Base-by-base conservation (phyloP, 2,888 invertebrate species). In the Crematogaster levior region DNA sequence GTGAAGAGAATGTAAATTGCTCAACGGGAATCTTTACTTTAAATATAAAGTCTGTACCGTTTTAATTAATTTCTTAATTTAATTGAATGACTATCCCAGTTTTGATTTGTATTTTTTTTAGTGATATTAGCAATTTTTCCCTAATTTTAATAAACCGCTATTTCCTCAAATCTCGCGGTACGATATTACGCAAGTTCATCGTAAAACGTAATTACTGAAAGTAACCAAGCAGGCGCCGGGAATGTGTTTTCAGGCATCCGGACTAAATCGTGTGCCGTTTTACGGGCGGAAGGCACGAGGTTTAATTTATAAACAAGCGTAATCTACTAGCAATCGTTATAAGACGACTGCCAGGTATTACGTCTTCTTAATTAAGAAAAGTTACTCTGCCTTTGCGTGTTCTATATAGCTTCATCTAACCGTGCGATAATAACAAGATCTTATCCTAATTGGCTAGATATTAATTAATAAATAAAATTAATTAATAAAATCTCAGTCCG, bases 181-280 rank as follows among this genome's bases (percentile, higher is more conserved):
- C 10, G 51, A 73, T 65, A 51, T 51, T 51, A 6, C 51, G 30
- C 7, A 24, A 18, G 63, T 82, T 58, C 18, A n/a, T 56, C n/a
- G 37, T 84, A 81, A 83, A 85, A 81, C 30, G 21, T 56, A 77
- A 83, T 85, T 81, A 60, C 30, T 40, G 37, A 37, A 53, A 77
- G 60, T 21, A 51, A 77, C 72, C 40, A 46, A 65, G 27, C 81
- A 65, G 21, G 21, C 68, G 37, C 5, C 63, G 53, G 43, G 63
- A 37, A 81, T 81, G 80, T 86, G 66, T 86, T 84, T 84, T 81
- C 86, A 81, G 84, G 81, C 75, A 80, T 61, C 27, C 66, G 48
- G 74, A 65, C 43, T 63, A 43, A 12, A n/a, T 18, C 30, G 56
- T 70, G 30, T 58, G 56, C 9, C 30, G 56, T 72, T 83, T 74